Percentiles rank a stretch among this genome's conserved stretches.
Conservation (phyloP, 2,113 vertebrate species). For the Donacobius atricapilla region DNA sequence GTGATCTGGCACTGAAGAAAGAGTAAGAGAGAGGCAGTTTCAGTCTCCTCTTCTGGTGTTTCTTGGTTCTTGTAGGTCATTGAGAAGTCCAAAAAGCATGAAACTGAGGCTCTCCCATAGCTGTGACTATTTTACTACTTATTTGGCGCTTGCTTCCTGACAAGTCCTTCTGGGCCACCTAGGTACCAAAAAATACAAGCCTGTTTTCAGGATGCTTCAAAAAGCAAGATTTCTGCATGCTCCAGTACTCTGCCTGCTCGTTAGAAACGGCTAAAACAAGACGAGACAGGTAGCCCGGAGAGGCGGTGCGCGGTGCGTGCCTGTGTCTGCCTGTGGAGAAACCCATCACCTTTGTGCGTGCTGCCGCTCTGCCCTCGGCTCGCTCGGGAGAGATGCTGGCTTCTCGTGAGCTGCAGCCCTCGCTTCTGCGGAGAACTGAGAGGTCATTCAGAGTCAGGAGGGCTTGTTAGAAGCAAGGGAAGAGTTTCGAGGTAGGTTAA, state of each 20-base stretch:
- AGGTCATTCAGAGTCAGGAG: neutral
- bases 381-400: neutral
- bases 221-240: neutral
- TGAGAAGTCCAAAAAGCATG: neutral
- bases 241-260: constrained; percentile 11
- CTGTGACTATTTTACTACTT: neutral
- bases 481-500: neutral
- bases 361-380: neutral
- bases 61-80: neutral
- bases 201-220: neutral
- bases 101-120: neutral
- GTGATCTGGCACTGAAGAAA: constrained; percentile 18
- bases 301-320: neutral
- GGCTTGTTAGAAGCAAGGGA: neutral
- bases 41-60: neutral
- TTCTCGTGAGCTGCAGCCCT: neutral
- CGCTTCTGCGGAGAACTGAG: neutral
- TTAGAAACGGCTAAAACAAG: constrained; percentile 1
- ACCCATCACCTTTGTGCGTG: neutral
- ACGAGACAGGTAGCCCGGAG: constrained; percentile 6
- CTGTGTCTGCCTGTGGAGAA: constrained; percentile 8
- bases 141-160: neutral
- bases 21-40: constrained; percentile 2
- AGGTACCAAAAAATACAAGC: neutral
- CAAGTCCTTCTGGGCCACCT: neutral